These are phyloP conservation scores for Cynaeus angustus DNA, from an alignment of 2,888 invertebrate species.

Conservation along the genomic window DNA sequence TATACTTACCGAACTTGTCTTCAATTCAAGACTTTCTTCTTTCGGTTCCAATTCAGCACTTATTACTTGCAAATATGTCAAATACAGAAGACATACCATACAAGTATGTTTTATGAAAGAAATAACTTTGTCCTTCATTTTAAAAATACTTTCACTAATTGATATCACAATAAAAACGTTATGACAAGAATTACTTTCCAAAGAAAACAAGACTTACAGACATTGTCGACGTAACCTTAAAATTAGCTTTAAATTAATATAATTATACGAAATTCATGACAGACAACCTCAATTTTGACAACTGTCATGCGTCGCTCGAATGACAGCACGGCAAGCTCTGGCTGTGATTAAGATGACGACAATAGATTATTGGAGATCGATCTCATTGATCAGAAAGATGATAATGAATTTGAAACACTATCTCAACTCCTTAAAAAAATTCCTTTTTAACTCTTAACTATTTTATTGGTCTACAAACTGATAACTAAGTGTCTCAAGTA, in stretches of 20 bases:
- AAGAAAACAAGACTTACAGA: neutral
- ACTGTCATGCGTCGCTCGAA: neutral
- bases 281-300: neutral
- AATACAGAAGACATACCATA: slow-evolving; percentile 34
- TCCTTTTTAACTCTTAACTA: too few species aligned
- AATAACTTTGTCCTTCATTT: slow-evolving; percentile 48
- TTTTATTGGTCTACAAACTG: too few species aligned
- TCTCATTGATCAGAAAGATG: too few species aligned
- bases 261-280: slow-evolving; percentile 14
- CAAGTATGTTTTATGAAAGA: slow-evolving; percentile 21
- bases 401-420: too few species aligned
- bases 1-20: slow-evolving; percentile 55
- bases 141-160: slow-evolving; percentile 29
- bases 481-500: too few species aligned
- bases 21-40: slow-evolving; percentile 57
- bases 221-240: slow-evolving; percentile 12
- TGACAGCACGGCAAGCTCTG: slow-evolving; percentile 2
- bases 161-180: neutral
- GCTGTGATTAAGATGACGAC: slow-evolving; percentile 3
- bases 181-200: neutral
- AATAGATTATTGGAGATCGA: neutral
- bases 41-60: slow-evolving; percentile 60
- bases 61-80: slow-evolving; percentile 46
- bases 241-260: neutral
- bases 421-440: too few species aligned